Evolutionary conservation across 2,888 invertebrate species (phyloP), one percentile per base, ranked within the genome.

Genomic region (Nomada fabriciana): DNA sequence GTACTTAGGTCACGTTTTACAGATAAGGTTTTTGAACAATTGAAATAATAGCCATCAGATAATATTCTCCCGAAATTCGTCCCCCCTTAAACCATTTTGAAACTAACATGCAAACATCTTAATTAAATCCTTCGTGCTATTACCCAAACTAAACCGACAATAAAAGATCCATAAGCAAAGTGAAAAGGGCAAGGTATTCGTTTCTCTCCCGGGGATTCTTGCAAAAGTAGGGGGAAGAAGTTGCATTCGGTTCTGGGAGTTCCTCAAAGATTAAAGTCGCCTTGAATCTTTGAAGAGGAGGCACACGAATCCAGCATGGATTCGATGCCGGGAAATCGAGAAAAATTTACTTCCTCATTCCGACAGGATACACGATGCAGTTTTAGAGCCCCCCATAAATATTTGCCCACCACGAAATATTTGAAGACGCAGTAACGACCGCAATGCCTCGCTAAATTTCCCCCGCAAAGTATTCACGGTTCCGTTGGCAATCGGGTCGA

Each of bases 361-460:
- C 23, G 55, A 52, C 18, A 18, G 65, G 53, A 52, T 74, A 36
- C 60, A n/a, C 63, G 64, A 67, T 70, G 69, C 65, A 67, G 70
- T 75, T 80, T 80, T 80, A 67, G 67, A 80, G 50, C 61, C 52
- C 10, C 42, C 75, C 50, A 75, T 82, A 82, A 82, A 82, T 82
- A 80, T 82, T 82, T 80, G 65, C 81, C 25, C 57, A 42, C 53
- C 15, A 11, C 43, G 60, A 60, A 71, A 74, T 80, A 71, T 75
- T 80, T 70, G 60, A 23, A 52, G 80, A 80, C 80, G 47, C 29
- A 50, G 82, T 70, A 75, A 80, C 75, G 81, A 52, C 59, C 61
- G 82, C 80, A 36, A 68, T 80, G 59, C 80, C 80, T 74, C 63
- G 81, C 70, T 75, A 71, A 71, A 75, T 80, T 80, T 75, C 65